phyloP scores from a whole-genome alignment of 2,797 vertebrate species.

The Hylomyscus alleni region DNA sequence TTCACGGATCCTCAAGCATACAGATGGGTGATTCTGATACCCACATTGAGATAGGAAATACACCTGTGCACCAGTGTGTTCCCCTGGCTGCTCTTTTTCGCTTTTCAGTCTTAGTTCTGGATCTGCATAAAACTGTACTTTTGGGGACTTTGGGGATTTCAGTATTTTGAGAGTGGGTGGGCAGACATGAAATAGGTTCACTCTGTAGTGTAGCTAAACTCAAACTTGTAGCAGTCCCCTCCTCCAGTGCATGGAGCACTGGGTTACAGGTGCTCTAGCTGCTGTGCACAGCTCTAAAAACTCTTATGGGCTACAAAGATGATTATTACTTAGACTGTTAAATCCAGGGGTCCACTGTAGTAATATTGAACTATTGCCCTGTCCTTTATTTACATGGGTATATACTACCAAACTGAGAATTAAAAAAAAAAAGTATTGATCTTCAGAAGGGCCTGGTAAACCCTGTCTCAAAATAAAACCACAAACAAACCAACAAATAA shows the following conservation, averaged over 20 bases:
- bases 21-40: conserved; percentile 40
- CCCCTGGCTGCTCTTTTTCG: conserved; percentile 2
- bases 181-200: neutral
- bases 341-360: neutral
- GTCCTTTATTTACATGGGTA: neutral
- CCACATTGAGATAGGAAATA: neutral
- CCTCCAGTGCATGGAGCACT: neutral
- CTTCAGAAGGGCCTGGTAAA: neutral
- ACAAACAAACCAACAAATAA: neutral
- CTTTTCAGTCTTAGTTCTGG: neutral
- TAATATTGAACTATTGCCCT: neutral
- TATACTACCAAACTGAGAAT: conserved; percentile 1
- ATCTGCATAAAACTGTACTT: conserved; percentile 26
- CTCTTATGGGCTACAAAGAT: conserved; percentile 10
- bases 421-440: conserved; percentile 14
- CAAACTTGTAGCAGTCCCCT: neutral
- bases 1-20: neutral
- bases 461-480: neutral
- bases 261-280: neutral
- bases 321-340: conserved; percentile 30
- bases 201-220: neutral
- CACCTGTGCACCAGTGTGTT: neutral
- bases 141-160: neutral
- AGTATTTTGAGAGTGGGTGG: neutral
- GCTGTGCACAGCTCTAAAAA: neutral